Base-by-base conservation (phyloP, 92 coral and sea anemone species). In the Desmophyllum pertusum region DNA sequence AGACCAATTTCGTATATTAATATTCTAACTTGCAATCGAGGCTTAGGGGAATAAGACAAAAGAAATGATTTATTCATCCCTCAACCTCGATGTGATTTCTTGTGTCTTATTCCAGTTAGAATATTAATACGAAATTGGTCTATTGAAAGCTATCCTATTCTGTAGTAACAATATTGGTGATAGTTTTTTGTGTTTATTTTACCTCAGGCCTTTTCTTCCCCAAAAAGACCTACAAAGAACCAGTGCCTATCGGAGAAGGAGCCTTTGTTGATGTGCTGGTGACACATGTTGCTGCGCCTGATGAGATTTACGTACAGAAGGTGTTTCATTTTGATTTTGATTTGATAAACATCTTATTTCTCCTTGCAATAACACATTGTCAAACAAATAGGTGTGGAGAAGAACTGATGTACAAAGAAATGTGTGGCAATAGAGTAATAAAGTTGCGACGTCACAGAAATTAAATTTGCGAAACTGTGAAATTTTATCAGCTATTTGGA, bases 281-380 rank as follows among this genome's bases (percentile, higher is more conserved):
- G n/a, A 86, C 95, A 41, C 93, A 94, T 53, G 90, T 88, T 29
- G 85, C 86, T 21, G 80, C 87, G 31, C 98, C 98, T 61, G 89
- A 82, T 33, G 95, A 94, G 38, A 78, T 94, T n/a, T 94, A 75
- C 40, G 78, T 94, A 1, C 95, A 92, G 51, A 92, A 84, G 95
- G 98, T 94, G 10, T 14, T 14, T 25, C 23, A 55, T 3, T 10
- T 8, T 10, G 65, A 29, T 59, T 59, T 59, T 59, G 9, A 27
- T 25, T 31, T 59, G 31, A 59, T 59, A 25, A 59, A 9, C 65
- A 0, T 59, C 65, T 59, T 7, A 8, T 59, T 27, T 29, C 17
- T 15, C 19, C 0, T 25, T 25, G 65, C 14, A 55, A n/a, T 55
- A 55, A 55, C 30, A 29, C 1, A 19, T 55, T 55, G 21, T 23